Conservation (phyloP, 2,888 invertebrate genomes). For the Acholoe squamosa region DNA sequence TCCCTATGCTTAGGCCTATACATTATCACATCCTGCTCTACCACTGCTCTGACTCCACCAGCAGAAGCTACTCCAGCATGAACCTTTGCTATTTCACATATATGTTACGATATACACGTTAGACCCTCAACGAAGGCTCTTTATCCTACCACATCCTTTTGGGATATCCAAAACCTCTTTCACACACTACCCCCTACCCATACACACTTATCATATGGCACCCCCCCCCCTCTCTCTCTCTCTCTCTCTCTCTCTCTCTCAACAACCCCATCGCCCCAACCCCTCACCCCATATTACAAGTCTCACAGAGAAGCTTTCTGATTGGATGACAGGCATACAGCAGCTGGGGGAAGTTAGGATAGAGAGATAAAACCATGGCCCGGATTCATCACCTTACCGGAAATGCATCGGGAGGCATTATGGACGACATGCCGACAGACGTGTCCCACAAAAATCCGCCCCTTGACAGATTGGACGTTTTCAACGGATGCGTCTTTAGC, state of each 20-base stretch:
- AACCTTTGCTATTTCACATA: background rate
- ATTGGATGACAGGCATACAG: background rate
- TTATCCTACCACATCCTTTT: background rate
- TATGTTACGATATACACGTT: background rate
- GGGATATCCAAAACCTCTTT: background rate
- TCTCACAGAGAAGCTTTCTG: background rate
- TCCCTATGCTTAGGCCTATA: too few species aligned
- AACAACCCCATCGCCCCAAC: background rate
- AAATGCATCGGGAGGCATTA: slow-evolving; percentile 52
- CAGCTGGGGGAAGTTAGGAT: slow-evolving; percentile 18
- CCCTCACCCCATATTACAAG: background rate
- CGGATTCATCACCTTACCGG: slow-evolving; percentile 52
- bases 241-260: background rate
- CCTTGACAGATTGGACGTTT: slow-evolving; percentile 34
- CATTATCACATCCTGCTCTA: too few species aligned
- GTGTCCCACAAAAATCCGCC: slow-evolving; percentile 3
- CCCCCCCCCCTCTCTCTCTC: background rate
- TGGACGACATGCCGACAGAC: slow-evolving; percentile 55
- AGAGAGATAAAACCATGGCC: slow-evolving; percentile 15
- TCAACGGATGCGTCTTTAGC: slow-evolving; percentile 21
- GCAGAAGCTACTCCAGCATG: too few species aligned
- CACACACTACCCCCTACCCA: background rate
- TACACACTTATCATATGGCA: background rate
- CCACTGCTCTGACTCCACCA: too few species aligned
- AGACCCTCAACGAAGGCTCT: background rate